Conservation (phyloP, 2,797 vertebrate species). For the Platyrinchus mystaceus region DNA sequence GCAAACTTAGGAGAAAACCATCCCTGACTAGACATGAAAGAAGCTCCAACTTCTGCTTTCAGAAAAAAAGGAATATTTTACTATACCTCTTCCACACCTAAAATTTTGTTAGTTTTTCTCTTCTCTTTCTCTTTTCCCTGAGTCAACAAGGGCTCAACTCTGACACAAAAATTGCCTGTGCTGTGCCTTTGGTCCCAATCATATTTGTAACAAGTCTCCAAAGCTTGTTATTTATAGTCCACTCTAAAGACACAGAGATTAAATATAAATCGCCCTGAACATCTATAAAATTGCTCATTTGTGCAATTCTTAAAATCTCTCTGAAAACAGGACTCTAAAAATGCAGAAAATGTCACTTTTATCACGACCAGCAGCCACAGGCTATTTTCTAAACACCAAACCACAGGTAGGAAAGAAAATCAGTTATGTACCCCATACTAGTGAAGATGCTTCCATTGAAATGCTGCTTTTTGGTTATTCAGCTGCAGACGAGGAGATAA, state of each 20-base stretch:
- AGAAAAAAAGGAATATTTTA: background rate
- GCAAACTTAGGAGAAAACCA: background rate
- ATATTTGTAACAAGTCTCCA: background rate
- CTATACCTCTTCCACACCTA: background rate
- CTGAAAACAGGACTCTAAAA: background rate
- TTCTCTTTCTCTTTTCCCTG: background rate
- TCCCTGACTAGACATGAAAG: background rate
- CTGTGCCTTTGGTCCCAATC: background rate
- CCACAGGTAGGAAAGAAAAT: background rate
- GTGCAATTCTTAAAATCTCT: background rate
- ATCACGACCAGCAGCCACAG: background rate
- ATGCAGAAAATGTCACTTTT: background rate
- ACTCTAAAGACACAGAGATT: background rate
- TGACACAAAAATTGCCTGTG: background rate
- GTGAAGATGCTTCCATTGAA: background rate
- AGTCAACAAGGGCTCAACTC: background rate
- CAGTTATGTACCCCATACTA: background rate
- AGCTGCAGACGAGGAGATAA: background rate
- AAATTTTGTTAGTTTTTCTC: background rate
- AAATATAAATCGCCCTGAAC: background rate
- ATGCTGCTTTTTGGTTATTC: background rate
- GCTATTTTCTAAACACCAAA: background rate
- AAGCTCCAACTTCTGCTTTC: background rate
- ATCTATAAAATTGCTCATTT: background rate
- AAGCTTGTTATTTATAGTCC: background rate